Base-by-base conservation (phyloP, 2,888 invertebrate species). In the Clitarchus hookeri region DNA sequence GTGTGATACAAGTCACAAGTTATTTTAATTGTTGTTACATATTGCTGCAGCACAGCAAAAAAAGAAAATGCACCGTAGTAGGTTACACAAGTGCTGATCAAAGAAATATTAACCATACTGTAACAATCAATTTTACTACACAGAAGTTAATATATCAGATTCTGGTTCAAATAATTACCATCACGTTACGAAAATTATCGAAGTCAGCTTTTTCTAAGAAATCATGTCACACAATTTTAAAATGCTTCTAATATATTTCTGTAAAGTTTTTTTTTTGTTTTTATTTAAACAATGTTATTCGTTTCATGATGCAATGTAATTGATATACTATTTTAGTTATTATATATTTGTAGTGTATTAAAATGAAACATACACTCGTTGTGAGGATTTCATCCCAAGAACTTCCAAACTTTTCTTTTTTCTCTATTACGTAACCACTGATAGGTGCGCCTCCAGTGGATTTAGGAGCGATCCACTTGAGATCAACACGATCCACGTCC, bases 381-480 rank as follows among this genome's bases (percentile, higher is more conserved):
- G 94, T 94, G 78, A 95, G 93, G 88, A 97, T 95, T 92, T 97
- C 97, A 90, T 97, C 96, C 97, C 97, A 97, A 80, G 93, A 92
- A 12, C 94, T 94, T 26, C 95, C 95, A 90, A 95, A 95, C 90
- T 96, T 96, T 91, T 96, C 96, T 91, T 96, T 96, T 93, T 96
- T 97, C 92, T 98, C 98, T 90, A 98, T 96, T 85, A 98, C 93
- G 91, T 97, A 97, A 27, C 96, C 96, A 0, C 95, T 96, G 90
- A 97, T 96, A 86, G 96, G 95, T 0, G 95, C 96, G 23, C 96
- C 96, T 19, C 96, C 96, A 88, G 92, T 96, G 90, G 93, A 93
- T 91, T 96, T 96, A 0, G 97, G 97, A 79, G 96, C 94, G 85
- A 95, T 94, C 97, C 97, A 97, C 90, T 95, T 95, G 83, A 98